Conservation (phyloP, 2,888 invertebrate genomes). For the Acleris laterana region DNA sequence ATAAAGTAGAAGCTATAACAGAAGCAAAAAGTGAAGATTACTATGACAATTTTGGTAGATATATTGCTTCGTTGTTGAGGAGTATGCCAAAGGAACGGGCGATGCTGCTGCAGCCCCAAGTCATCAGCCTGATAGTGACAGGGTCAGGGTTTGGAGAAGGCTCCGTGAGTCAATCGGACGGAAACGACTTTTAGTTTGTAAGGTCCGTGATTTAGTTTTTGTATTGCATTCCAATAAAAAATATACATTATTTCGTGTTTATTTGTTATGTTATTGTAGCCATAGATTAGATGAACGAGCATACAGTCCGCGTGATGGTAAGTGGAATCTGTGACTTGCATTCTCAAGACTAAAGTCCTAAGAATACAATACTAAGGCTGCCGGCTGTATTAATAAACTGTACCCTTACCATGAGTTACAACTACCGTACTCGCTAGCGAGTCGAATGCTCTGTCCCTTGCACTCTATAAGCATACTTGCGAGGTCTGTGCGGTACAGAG, state of each 20-base stretch:
- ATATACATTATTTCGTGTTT: background rate
- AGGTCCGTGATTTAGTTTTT: background rate
- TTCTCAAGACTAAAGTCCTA: no score
- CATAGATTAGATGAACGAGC: no score
- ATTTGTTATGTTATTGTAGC: background rate
- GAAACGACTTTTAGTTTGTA: constrained; percentile 8
- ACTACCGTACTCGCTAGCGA: no score
- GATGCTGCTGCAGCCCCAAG: constrained; percentile 51
- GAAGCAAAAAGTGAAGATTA: constrained; percentile 44
- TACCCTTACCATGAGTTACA: no score
- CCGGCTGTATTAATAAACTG: no score
- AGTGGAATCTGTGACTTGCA: no score
- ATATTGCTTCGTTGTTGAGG: constrained; percentile 55
- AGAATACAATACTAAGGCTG: no score
- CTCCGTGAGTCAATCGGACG: constrained; percentile 22
- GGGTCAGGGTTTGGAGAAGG: constrained; percentile 17
- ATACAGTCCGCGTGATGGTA: no score
- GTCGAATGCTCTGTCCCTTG: no score
- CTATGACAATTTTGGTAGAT: constrained; percentile 57
- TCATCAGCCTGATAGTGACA: constrained; percentile 38
- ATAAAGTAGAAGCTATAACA: constrained; percentile 19
- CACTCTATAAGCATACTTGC: no score
- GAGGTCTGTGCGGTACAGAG: no score
- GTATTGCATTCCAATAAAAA: constrained; percentile 20
- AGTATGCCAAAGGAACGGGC: constrained; percentile 50